phyloP scores from a whole-genome alignment of 2,113 vertebrate genomes.

The Nibea coibor region DNA sequence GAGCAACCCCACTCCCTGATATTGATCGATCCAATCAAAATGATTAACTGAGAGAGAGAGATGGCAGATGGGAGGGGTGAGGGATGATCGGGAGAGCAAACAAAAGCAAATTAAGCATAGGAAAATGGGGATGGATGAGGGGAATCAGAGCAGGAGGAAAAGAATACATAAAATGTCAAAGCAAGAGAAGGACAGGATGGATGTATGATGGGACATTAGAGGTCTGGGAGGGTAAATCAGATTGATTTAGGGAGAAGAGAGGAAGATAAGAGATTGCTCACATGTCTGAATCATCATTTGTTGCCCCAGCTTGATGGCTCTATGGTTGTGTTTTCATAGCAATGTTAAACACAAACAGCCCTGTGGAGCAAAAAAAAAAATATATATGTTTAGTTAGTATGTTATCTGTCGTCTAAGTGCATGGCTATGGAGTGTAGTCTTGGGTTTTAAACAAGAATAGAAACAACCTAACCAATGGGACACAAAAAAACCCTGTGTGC shows the following conservation, averaged over 20 bases:
- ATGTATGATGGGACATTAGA: background rate
- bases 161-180: constrained; percentile 15
- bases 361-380: background rate
- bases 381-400: background rate
- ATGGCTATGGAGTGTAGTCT: background rate
- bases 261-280: constrained; percentile 1
- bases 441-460: background rate
- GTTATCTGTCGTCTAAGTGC: background rate
- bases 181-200: background rate
- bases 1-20: constrained; percentile 50
- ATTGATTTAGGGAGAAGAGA: background rate
- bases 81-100: constrained; percentile 43
- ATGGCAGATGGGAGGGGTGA: background rate
- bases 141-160: constrained; percentile 23
- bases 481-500: background rate
- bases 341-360: background rate
- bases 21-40: constrained; percentile 68
- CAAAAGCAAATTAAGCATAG: constrained; percentile 52
- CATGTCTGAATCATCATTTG: constrained; percentile 10
- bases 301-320: background rate
- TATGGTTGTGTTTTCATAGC: background rate
- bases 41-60: constrained; percentile 60
- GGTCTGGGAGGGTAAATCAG: background rate
- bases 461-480: background rate
- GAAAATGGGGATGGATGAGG: constrained; percentile 40